Evolutionary conservation across 2,113 vertebrate genomes (phyloP), one percentile per base, ranked within the genome.

Genomic region (Melanocharis versteri): DNA sequence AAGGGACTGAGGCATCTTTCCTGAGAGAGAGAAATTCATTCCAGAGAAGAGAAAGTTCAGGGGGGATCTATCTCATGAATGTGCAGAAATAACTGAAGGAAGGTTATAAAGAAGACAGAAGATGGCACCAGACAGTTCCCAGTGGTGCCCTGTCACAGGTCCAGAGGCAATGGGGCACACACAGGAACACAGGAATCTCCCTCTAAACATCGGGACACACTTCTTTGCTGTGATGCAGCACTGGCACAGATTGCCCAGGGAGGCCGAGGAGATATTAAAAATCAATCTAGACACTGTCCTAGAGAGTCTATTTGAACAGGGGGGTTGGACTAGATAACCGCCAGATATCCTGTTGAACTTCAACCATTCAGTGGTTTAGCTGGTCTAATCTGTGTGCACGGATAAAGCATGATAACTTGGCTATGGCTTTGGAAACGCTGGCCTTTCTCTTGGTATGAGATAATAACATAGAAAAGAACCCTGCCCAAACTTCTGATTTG

Each of bases 61-160:
- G n/a, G 40, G 31, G 2, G 1, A 22, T 53, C 24, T 39, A 15
- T 33, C 24, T 82, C 39, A 68, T 30, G 7, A 21, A 28, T 21
- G 7, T 39, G 11, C 39, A 66, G 30, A 40, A 60, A 60, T 47
- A 60, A 6, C 39, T 53, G 45, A 53, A 66, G 42, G 23, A 19
- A 66, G 7, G 1, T 11, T 53, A 7, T 53, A 30, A 66, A 24
- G 13, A 40, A 40, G 17, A 39, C 20, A 24, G 53, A 51, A 37
- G 17, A 51, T 1, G 5, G 28, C n/a, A 28, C 2, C 9, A n/a
- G 19, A 30, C 3, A 5, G 3, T 15, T 60, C 19, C n/a, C 24
- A 45, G 0, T 28, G 10, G 20, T 60, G 11, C 9, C 28, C 47
- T 14, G 11, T 53, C 45, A 26, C 24, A 60, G 9, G 7, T n/a